Base-by-base conservation (phyloP, 1,140 invertebrate species). In the Penaeus vannamei region DNA sequence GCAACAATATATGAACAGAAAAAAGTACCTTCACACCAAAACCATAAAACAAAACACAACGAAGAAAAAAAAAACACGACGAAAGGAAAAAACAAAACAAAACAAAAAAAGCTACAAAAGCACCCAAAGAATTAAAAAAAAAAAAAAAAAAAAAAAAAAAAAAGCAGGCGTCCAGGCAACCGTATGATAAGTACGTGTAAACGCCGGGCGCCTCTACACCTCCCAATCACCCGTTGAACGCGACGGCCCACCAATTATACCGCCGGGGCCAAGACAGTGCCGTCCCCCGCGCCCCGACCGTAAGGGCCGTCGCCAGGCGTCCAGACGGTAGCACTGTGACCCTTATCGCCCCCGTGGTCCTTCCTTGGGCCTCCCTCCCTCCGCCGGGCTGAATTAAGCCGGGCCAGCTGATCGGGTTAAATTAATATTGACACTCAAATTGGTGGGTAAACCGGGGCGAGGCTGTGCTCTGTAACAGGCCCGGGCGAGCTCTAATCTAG, bases 401-500 rank as follows among this genome's bases (percentile, higher is more conserved):
- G 62, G 23, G n/a, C 32, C 83, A 60, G 32, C 83, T 84, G 83
- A 84, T 84, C 83, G 69, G 83, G 83, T 84, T 66, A 84, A 84
- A 84, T 84, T 84, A 83, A 84, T 84, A 84, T 66, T 66, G 83
- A 84, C 83, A 84, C 61, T 62, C 61, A 66, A 84, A 84, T 84
- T 84, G 83, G 83, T 32, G 26, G 83, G 32, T 84, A 66, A 84
- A 84, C 69, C 61, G 26, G 60, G 61, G 61, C 83, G 61, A 42
- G 83, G 83, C 42, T 62, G 83, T 84, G 69, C 36, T 66, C 69
- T 84, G 83, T 84, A 84, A 66, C 29, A 66, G 7, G 83, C 32
- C 42, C 7, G 53, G 83, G 83, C 32, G 83, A 53, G 53, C 53
- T 53, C 53, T 53, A 53, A 53, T 53, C 53, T 53, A 53, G 53